Evolutionary conservation across 2,888 invertebrate genomes (phyloP).

Genomic region (Bibio marci): DNA sequence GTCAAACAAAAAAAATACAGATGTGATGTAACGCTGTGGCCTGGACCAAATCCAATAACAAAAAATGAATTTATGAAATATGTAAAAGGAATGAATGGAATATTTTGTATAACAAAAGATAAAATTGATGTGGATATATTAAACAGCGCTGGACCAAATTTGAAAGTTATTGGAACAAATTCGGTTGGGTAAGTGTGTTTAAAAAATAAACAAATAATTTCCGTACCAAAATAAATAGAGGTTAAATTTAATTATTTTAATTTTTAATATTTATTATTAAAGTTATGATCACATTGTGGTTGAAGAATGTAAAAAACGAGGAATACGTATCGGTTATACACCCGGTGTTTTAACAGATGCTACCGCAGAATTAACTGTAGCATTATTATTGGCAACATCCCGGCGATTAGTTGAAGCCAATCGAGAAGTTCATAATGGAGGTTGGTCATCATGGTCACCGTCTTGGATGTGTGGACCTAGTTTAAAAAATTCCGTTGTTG

Average conservation of each 20-base stretch:
- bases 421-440: slow-evolving; percentile 50
- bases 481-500: slow-evolving; percentile 59
- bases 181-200: slow-evolving; percentile 52
- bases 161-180: slow-evolving; percentile 77
- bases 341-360: slow-evolving; percentile 79
- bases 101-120: slow-evolving; percentile 69
- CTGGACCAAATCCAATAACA: slow-evolving; percentile 43
- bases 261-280: too few species aligned
- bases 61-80: slow-evolving; percentile 48
- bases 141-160: slow-evolving; percentile 50
- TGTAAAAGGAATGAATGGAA: slow-evolving; percentile 50
- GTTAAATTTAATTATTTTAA: too few species aligned
- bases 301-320: slow-evolving; percentile 48
- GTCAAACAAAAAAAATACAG: too few species aligned
- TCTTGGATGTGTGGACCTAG: slow-evolving; percentile 82
- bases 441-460: slow-evolving; percentile 82
- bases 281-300: slow-evolving; percentile 41
- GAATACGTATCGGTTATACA: slow-evolving; percentile 71
- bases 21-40: slow-evolving; percentile 43
- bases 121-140: slow-evolving; percentile 64
- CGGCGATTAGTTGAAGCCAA: slow-evolving; percentile 70
- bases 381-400: slow-evolving; percentile 64
- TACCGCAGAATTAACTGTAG: slow-evolving; percentile 78
- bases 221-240: too few species aligned
- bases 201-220: too few species aligned